Evolutionary conservation across 2,888 invertebrate species (phyloP).

Genomic region (Mythimna lalbum): DNA sequence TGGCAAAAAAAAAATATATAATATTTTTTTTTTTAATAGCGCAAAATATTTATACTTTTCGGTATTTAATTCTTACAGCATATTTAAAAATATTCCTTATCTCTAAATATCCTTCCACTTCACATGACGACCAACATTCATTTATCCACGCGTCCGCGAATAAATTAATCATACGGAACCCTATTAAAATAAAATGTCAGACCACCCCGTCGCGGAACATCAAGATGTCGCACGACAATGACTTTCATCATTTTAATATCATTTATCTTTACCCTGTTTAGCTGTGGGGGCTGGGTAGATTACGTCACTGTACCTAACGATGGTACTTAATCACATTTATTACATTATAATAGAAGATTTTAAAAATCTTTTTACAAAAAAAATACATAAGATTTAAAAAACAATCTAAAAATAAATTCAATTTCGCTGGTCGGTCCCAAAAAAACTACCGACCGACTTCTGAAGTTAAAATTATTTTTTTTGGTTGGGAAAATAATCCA

Average conservation of each 20-base stretch:
- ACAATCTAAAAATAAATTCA: too few relatives aligned
- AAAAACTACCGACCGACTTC: too few relatives aligned
- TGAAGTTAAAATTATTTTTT: too few relatives aligned
- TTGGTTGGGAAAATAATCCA: too few relatives aligned
- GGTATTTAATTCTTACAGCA: background rate
- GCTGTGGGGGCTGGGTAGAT: conserved; percentile 26
- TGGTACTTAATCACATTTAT: background rate
- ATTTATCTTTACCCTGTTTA: conserved; percentile 56
- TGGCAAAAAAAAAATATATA: too few relatives aligned
- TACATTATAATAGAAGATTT: background rate
- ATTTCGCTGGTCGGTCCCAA: too few relatives aligned
- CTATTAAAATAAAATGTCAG: conserved; percentile 57
- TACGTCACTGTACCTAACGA: conserved; percentile 24
- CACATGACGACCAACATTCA: conserved; percentile 13
- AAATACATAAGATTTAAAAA: too few relatives aligned
- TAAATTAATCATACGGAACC: conserved; percentile 60
- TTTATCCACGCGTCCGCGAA: conserved; percentile 43
- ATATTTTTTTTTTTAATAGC: too few relatives aligned
- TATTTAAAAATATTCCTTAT: background rate
- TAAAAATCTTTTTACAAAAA: too few relatives aligned
- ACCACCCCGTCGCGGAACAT: conserved; percentile 46
- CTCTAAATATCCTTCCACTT: background rate
- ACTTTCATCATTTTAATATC: conserved; percentile 73
- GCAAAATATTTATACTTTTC: too few relatives aligned
- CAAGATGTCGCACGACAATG: conserved; percentile 62